These are phyloP conservation scores for Polyommatus icarus DNA, from an alignment of 2,888 invertebrate species.

Conservation along the genomic window DNA sequence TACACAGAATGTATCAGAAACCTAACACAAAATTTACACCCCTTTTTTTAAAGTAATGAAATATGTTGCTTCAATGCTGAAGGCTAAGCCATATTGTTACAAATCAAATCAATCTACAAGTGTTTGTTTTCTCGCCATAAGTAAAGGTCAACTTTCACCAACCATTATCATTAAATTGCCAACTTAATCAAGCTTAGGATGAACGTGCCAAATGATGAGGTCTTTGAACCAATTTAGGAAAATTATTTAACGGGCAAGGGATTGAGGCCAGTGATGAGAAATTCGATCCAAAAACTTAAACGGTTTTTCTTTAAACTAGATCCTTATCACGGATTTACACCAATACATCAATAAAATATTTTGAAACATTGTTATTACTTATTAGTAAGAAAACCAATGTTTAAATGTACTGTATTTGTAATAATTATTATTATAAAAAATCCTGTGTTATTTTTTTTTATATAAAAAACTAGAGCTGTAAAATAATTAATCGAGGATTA, in stretches of 20 bases:
- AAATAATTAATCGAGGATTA: neutral
- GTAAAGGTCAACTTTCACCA: neutral
- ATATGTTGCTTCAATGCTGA: neutral
- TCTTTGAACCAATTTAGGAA: neutral
- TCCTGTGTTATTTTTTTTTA: neutral
- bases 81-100: neutral
- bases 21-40: too few relatives aligned
- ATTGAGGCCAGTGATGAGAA: too few relatives aligned
- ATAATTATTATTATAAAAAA: neutral
- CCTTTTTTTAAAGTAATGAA: too few relatives aligned
- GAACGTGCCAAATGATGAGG: neutral
- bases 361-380: too few relatives aligned
- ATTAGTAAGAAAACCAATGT: too few relatives aligned
- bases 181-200: neutral
- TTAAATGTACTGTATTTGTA: neutral
- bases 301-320: too few relatives aligned
- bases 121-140: slow-evolving; percentile 26
- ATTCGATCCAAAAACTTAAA: too few relatives aligned
- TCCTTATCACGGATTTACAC: too few relatives aligned
- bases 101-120: slow-evolving; percentile 18
- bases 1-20: neutral
- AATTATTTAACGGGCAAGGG: too few relatives aligned
- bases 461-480: neutral
- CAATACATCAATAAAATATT: too few relatives aligned
- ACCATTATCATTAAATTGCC: neutral